Base-by-base conservation (phyloP, 2,888 invertebrate species). In the Invenusta paracnida region DNA sequence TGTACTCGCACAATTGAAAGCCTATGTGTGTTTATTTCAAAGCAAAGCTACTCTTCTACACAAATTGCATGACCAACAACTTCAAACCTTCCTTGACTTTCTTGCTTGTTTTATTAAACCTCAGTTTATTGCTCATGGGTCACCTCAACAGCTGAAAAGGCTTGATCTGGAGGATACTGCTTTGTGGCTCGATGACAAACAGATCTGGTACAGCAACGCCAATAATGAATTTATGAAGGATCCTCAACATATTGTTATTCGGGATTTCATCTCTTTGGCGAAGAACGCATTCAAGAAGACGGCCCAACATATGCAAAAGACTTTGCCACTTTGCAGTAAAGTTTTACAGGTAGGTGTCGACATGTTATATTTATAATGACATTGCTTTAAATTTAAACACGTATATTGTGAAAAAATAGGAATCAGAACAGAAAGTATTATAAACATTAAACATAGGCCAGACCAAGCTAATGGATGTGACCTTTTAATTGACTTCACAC, bases 91-190 rank as follows among this genome's bases (percentile, higher is more conserved):
- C 11, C 29, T 17, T 28, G 31, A 82, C 30, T 82, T 30, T 27
- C 82, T 82, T 82, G 82, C 29, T 30, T 82, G 82, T 30, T 82
- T 82, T 27, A 29, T 82, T 29, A 82, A 82, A 30, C 82, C 82
- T 82, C 29, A 82, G 82, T 29, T 30, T 82, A 30, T 29, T 30
- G 29, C 29, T 82, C 29, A 29, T 82, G n/a, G 23, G 29, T 23
- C n/a, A 23, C 29, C 82, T 5, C 29, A 82, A 82, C 82, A 82
- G 29, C 82, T 82, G 82, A 82, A 30, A 30, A 30, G 31, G 31
- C 82, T 82, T 29, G 82, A 82, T 82, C 29, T 82, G 29, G 29
- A 29, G 29, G 82, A 82, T 82, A 30, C 30, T 82, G 2, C 82
- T 30, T 30, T 30, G 29, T 79, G 79, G 79, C 28, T 79, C 25